These are phyloP conservation scores for Pogonomyrmex californicus DNA, from an alignment of 1,140 invertebrate genomes.

Conservation along the genomic window DNA sequence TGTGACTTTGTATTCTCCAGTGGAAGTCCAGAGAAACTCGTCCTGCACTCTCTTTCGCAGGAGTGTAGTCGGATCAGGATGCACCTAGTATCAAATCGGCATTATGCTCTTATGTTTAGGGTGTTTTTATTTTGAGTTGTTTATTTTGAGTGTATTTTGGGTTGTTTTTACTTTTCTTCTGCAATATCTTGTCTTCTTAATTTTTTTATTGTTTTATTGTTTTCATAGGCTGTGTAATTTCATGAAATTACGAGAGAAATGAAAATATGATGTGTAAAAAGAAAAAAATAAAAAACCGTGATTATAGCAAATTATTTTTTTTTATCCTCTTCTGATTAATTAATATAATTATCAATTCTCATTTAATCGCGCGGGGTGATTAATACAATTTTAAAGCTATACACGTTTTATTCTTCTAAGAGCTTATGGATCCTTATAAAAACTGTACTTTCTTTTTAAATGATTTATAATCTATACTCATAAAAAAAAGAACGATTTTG, in stretches of 20 bases:
- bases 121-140: too few relatives aligned
- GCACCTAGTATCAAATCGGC: slow-evolving; percentile 33
- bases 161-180: neutral
- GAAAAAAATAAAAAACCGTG: neutral
- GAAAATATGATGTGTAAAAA: neutral
- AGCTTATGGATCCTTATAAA: neutral
- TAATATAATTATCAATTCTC: neutral
- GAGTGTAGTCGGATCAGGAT: slow-evolving; percentile 53
- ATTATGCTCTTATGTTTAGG: neutral
- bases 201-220: neutral
- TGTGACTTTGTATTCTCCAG: slow-evolving; percentile 56
- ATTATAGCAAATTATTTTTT: neutral
- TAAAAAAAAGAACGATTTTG: too few relatives aligned
- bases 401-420: neutral
- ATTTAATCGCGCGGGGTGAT: neutral
- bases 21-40: slow-evolving; percentile 54
- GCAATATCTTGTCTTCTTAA: neutral
- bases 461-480: too few relatives aligned
- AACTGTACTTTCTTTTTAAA: too few relatives aligned
- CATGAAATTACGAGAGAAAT: neutral
- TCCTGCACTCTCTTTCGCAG: slow-evolving; percentile 65
- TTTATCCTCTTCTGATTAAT: too few relatives aligned
- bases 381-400: neutral
- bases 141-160: too few relatives aligned
- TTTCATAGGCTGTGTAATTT: neutral